Conservation (phyloP, 2,888 invertebrate species). For the Polyommatus iphigenia region DNA sequence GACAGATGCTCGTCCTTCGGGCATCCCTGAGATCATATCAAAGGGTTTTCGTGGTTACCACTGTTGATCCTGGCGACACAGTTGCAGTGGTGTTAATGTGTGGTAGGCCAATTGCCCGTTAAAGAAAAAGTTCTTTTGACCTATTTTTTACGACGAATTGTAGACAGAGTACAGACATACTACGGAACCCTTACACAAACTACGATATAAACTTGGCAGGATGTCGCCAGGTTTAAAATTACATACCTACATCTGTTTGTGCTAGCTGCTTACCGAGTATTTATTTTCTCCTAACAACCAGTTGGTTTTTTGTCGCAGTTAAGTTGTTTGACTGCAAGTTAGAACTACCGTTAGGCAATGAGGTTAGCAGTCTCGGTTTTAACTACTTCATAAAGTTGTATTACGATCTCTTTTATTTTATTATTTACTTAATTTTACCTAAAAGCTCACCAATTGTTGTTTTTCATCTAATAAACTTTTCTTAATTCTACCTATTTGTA, state of each 20-base stretch:
- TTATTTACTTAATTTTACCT: no score
- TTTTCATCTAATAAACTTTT: no score
- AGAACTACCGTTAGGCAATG: background rate
- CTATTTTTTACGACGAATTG: background rate
- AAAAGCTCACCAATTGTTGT: no score
- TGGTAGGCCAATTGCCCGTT: no score
- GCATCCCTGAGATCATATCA: no score
- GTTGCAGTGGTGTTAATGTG: no score
- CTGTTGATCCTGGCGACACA: no score
- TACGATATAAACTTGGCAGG: background rate
- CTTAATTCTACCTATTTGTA: no score
- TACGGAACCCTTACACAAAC: background rate
- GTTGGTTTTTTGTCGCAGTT: constrained; percentile 2
- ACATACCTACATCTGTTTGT: background rate
- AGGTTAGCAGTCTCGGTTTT: background rate
- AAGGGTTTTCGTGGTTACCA: no score
- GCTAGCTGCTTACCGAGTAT: constrained; percentile 1
- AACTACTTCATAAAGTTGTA: background rate
- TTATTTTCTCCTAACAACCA: background rate
- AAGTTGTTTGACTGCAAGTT: background rate
- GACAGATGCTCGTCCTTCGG: no score
- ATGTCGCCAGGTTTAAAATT: background rate
- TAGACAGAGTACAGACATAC: background rate
- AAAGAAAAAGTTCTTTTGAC: no score
- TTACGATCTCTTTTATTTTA: no score